Evolutionary conservation across 2,113 vertebrate species (phyloP), one percentile per base, ranked within the genome.

Genomic region (Myotis brandtii): DNA sequence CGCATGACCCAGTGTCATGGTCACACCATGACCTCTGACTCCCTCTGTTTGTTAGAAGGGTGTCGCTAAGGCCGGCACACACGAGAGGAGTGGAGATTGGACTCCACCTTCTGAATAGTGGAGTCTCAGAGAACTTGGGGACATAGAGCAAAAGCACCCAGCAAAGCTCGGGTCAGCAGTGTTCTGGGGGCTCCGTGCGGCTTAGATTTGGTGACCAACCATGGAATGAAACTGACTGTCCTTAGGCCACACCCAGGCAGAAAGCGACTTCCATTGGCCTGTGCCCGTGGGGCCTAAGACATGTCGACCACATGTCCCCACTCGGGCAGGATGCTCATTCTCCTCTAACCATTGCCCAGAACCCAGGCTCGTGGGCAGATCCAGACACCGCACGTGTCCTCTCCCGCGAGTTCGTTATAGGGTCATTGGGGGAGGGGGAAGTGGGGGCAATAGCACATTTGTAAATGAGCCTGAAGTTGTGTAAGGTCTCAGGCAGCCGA

Each of bases 311-410:
- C 13, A 0, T 14, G 52, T 27, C 52, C 11, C 16, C 14, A 1
- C n/a, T 0, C 2, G 0, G 72, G 52, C 1, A 1, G 25, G 3
- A 9, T 0, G 17, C 23, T 32, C 48, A 17, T 34, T 32, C 20
- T 40, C n/a, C n/a, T 25, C 9, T 4, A 5, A 62, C 32, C 30
- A 0, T 7, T 0, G 0, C 48, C 25, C 16, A 2, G 30, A 34
- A 9, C 30, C 27, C 32, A 5, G n/a, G 27, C 0, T 50, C 3
- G 3, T 30, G 66, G 52, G 27, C 34, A 8, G 0, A 27, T 10
- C 17, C 34, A 6, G 18, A 54, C 20, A 8, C 4, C 80, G 23
- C 62, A 3, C 11, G 13, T 17, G 2, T 9, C 34, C 62, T 23
- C 21, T 3, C 46, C 18, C 30, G 4, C 1, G 0, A 6, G 25